Percentiles rank a stretch among this genome's conserved stretches.
These are phyloP conservation scores for Buteo buteo DNA, from an alignment of 2,113 vertebrate genomes.

Conservation along the genomic window DNA sequence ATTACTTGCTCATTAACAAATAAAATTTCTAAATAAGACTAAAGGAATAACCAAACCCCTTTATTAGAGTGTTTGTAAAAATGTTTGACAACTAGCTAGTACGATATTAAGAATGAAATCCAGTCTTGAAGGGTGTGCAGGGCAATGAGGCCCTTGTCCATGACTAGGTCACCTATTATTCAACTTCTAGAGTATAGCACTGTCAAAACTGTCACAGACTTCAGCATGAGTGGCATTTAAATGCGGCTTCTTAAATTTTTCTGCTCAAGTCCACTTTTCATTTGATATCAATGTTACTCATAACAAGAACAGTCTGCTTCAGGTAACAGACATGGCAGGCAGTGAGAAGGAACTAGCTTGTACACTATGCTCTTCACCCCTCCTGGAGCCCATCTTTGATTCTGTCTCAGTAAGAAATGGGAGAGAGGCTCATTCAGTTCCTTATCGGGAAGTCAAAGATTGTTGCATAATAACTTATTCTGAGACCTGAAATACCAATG, in stretches of 20 bases:
- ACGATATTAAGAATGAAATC: neutral
- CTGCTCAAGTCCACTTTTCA: neutral
- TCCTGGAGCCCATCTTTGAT: neutral
- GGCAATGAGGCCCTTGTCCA: neutral
- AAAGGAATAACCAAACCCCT: neutral
- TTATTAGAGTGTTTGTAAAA: neutral
- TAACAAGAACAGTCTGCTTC: neutral
- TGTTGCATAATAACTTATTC: neutral
- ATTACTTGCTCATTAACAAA: neutral
- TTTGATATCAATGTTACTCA: neutral
- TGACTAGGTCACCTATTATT: neutral
- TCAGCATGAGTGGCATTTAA: neutral
- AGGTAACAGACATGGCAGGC: neutral
- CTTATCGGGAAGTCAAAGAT: neutral
- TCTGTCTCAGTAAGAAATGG: neutral
- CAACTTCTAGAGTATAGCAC: neutral
- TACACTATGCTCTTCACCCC: fast-evolving
- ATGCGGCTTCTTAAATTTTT: neutral
- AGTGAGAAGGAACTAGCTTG: neutral
- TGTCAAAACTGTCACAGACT: neutral
- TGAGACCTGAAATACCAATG: neutral
- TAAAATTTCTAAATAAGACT: neutral
- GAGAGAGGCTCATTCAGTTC: neutral
- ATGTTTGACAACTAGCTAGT: neutral
- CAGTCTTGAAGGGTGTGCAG: neutral